These are phyloP conservation scores for Heterochromis multidens DNA, from an alignment of 2,113 vertebrate species.

Conservation along the genomic window DNA sequence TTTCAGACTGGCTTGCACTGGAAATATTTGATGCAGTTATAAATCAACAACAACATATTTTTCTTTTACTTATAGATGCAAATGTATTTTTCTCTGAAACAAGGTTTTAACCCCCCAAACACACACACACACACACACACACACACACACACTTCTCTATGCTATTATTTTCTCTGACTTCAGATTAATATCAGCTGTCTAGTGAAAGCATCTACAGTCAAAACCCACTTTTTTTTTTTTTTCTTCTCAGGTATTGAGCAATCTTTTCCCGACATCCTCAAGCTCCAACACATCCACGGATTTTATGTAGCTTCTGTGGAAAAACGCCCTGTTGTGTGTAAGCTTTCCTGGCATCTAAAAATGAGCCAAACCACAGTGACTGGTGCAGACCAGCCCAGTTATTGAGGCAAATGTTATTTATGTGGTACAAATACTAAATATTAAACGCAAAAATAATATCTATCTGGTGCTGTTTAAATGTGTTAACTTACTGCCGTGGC, in stretches of 20 bases:
- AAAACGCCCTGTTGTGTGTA: neutral
- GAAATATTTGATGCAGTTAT: neutral
- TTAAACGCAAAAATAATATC: neutral
- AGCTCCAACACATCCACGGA: neutral
- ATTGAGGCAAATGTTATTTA: neutral
- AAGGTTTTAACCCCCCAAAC: neutral
- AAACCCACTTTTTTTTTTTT: neutral
- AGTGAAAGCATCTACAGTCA: neutral
- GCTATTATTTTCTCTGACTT: neutral
- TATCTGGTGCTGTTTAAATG: neutral
- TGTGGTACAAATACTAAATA: neutral
- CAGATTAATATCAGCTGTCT: neutral
- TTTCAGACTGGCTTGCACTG: conserved; percentile 1
- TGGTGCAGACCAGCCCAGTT: neutral
- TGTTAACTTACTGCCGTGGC: conserved; percentile 74
- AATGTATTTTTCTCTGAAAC: neutral
- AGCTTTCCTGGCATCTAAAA: neutral
- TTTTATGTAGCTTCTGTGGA: neutral
- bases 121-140: too few relatives aligned
- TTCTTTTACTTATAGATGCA: neutral
- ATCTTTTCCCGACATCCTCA: neutral
- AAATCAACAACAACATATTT: fast-evolving
- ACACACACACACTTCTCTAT: neutral
- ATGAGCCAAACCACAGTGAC: neutral
- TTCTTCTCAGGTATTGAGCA: neutral